These are phyloP conservation scores for Trichogramma evanescens DNA, from an alignment of 2,888 invertebrate genomes.

Conservation along the genomic window DNA sequence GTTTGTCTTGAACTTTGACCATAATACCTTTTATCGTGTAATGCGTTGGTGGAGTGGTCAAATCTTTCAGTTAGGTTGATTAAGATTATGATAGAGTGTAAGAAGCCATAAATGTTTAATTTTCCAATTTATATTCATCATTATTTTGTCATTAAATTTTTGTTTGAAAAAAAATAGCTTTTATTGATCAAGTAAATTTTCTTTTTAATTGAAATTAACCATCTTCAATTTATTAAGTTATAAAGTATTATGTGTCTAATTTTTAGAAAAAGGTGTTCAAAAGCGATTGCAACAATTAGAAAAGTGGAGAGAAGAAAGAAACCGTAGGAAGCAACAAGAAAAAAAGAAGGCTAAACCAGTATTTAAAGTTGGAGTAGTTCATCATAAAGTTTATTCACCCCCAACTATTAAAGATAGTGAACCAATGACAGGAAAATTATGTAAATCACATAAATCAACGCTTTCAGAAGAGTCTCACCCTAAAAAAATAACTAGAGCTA, in stretches of 20 bases:
- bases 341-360: conserved; percentile 29
- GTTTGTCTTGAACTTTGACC: conserved; percentile 1
- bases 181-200: neutral
- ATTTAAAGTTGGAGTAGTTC: conserved; percentile 37
- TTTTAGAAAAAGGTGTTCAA: conserved; percentile 2
- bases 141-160: neutral
- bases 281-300: conserved; percentile 22
- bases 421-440: conserved; percentile 10
- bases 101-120: too few relatives aligned
- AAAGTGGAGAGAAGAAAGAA: conserved; percentile 32
- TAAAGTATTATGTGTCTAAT: too few relatives aligned
- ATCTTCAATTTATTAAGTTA: too few relatives aligned
- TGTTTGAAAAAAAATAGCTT: neutral
- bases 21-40: too few relatives aligned
- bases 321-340: conserved; percentile 26
- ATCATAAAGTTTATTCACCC: conserved; percentile 35
- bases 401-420: conserved; percentile 12
- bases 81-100: too few relatives aligned
- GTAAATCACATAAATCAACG: neutral
- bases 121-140: neutral
- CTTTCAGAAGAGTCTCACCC: neutral
- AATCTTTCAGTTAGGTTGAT: too few relatives aligned
- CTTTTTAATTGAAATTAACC: too few relatives aligned
- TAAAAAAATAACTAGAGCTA: conserved; percentile 35
- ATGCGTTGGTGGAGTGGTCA: too few relatives aligned